phyloP scores from a whole-genome alignment of 2,888 invertebrate species.

The Trichopria drosophilae region DNA sequence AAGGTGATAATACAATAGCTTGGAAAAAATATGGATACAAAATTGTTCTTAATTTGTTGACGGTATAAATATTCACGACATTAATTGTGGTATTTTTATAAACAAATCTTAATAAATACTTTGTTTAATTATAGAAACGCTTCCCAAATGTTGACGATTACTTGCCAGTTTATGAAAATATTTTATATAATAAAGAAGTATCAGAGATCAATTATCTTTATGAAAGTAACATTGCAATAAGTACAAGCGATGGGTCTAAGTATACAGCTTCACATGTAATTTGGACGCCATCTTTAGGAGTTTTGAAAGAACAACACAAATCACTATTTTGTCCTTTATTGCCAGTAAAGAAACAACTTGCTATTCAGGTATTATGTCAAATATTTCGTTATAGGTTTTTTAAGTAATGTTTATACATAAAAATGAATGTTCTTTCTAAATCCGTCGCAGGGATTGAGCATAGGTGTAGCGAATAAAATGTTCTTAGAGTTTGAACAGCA shows the following conservation, averaged over 20 bases:
- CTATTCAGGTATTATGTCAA: constrained; percentile 65
- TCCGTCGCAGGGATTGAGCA: constrained; percentile 61
- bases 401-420: constrained; percentile 8
- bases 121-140: constrained; percentile 58
- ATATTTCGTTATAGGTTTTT: too few relatives aligned
- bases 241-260: constrained; percentile 63
- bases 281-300: constrained; percentile 70
- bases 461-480: constrained; percentile 71
- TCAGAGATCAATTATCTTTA: constrained; percentile 61
- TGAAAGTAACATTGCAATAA: constrained; percentile 61
- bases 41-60: constrained; percentile 69
- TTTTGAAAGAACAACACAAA: constrained; percentile 65
- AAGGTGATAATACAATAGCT: constrained; percentile 70
- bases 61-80: constrained; percentile 61
- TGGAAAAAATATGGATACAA: constrained; percentile 77
- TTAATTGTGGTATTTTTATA: constrained; percentile 5
- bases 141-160: constrained; percentile 59
- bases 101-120: constrained; percentile 9
- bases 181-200: constrained; percentile 63
- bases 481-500: constrained; percentile 68
- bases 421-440: constrained; percentile 13
- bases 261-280: constrained; percentile 68
- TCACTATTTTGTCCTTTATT: constrained; percentile 66
- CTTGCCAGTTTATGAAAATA: constrained; percentile 57
- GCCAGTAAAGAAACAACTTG: constrained; percentile 61